A percentile compares a stretch with the other conserved stretches of the same genome.
These are phyloP conservation scores for Drosophila atripex DNA, from an alignment of 2,888 invertebrate genomes.

Conservation along the genomic window DNA sequence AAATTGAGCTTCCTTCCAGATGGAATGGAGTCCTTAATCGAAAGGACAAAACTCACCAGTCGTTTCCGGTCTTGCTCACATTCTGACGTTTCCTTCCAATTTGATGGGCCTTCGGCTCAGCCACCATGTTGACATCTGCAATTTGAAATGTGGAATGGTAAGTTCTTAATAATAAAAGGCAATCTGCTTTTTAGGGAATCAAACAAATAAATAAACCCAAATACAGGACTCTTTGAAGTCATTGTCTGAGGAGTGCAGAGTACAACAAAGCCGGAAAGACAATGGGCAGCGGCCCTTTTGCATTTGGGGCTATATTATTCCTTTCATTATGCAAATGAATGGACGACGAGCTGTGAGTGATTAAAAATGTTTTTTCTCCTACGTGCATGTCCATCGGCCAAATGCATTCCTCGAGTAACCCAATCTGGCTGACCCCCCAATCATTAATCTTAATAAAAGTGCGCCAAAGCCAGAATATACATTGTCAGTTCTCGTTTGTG, in stretches of 20 bases:
- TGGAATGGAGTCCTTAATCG: neutral
- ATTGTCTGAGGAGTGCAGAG: conserved; percentile 31
- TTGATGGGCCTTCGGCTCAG: conserved; percentile 88
- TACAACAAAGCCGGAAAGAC: conserved; percentile 31
- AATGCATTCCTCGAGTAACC: conserved; percentile 57
- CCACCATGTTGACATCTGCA: conserved; percentile 89
- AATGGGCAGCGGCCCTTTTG: conserved; percentile 18
- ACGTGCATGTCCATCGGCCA: conserved; percentile 28
- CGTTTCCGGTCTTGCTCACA: conserved; percentile 86
- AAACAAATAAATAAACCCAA: conserved; percentile 15
- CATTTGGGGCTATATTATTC: conserved; percentile 17
- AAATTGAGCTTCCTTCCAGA: conserved; percentile 16
- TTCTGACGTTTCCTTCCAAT: conserved; percentile 87
- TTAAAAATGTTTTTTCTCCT: conserved; percentile 50
- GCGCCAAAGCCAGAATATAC: conserved; percentile 42
- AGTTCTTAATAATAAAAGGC: conserved; percentile 22
- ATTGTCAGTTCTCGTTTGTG: conserved; percentile 45
- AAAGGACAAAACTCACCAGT: conserved; percentile 85
- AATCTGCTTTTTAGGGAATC: conserved; percentile 35
- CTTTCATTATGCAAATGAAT: conserved; percentile 70
- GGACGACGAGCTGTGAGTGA: conserved; percentile 49
- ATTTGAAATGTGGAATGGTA: conserved; percentile 49
- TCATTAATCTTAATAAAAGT: conserved; percentile 82
- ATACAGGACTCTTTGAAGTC: conserved; percentile 53
- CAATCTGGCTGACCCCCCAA: conserved; percentile 49